Base-by-base conservation (phyloP, 2,888 invertebrate species). In the Drosophila mayaguana region DNA sequence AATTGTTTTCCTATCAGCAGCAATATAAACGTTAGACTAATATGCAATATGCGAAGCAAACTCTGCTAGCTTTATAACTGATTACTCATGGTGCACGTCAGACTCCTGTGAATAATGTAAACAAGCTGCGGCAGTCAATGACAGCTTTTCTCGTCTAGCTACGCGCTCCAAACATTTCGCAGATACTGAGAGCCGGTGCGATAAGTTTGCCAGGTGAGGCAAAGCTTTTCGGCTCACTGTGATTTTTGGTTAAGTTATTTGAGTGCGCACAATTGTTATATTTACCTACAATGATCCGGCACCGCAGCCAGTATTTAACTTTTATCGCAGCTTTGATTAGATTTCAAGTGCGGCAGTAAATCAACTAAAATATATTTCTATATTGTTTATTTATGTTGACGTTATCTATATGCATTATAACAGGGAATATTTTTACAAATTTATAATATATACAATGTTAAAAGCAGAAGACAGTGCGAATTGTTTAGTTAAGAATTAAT, bases 291-390 rank as follows among this genome's bases (percentile, higher is more conserved):
- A 8, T 12, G 36, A 42, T 69, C 34, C 40, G 56, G 66, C 56
- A 67, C 56, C 69, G 25, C 55, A 34, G 20, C 8, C 36, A 11
- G 32, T 32, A 14, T 48, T 40, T 45, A n/a, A 14, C 8, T 43
- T 42, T n/a, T 51, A 43, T 51, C 36, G 22, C 59, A 53, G 53
- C 53, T n/a, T 72, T 73, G 86, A 85, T 88, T 83, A 80, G 78
- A 83, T 80, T 83, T 80, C 55, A 63, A 65, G 71, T 74, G 48
- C 62, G 74, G 32, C 22, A 73, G 45, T 56, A 43, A 28, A 48
- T 34, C 34, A 61, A 73, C 69, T 62, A 68, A 66, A 63, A 60
- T 38, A 75, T 59, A 67, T 66, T 62, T 64, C 64, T 18, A 36
- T 57, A 40, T 50, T 54, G 57, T 66, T 67, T 67, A 63, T 63